Conservation (phyloP, 2,113 vertebrate species). For the Albula glossodonta region DNA sequence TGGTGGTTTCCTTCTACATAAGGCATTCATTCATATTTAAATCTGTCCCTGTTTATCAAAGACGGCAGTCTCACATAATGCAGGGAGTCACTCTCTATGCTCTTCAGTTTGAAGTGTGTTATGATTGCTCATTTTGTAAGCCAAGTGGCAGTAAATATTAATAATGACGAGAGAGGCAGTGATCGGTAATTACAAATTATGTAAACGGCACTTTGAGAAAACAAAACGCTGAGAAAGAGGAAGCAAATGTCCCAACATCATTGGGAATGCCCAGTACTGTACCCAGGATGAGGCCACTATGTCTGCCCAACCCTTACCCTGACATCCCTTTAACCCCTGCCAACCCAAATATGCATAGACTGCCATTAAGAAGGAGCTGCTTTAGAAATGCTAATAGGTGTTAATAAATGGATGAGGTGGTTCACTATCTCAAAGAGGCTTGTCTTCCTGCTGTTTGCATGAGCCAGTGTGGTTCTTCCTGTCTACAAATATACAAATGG, state of each 20-base stretch:
- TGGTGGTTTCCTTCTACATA: too few species aligned
- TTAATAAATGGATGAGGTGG: too few species aligned
- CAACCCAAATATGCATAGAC: neutral
- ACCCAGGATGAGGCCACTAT: neutral
- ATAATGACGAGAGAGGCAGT: neutral
- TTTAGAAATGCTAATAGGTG: too few species aligned
- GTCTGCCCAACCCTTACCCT: too few species aligned
- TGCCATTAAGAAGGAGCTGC: neutral
- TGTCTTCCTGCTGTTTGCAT: too few species aligned
- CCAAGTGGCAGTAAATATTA: constrained; percentile 23
- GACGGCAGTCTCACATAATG: neutral
- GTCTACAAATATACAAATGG: too few species aligned
- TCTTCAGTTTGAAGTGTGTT: constrained; percentile 2
- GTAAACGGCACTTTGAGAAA: constrained; percentile 7
- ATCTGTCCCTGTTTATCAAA: neutral
- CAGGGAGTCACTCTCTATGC: neutral
- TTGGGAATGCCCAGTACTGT: neutral
- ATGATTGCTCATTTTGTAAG: neutral
- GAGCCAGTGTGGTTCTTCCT: too few species aligned
- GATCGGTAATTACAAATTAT: constrained; percentile 20
- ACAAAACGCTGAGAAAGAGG: neutral
- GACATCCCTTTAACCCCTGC: too few species aligned
- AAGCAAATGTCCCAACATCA: neutral
- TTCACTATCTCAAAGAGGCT: too few species aligned
- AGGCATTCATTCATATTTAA: neutral